A percentile compares a stretch with the other conserved stretches of the same genome.
Conservation (phyloP, 2,113 vertebrate genomes). For the Xenopus laevis region DNA sequence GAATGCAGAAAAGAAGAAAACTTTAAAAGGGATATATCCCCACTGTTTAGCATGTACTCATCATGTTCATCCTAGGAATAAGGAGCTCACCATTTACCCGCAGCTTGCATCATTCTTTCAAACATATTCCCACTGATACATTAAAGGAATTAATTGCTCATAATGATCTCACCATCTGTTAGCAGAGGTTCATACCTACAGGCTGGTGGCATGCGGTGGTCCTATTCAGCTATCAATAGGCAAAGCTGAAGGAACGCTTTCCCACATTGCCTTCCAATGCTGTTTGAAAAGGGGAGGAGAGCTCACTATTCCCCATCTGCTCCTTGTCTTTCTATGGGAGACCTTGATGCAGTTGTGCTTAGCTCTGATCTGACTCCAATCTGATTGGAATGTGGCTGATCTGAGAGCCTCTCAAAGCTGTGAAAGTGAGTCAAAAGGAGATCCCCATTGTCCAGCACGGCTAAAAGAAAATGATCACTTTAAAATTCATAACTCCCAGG, state of each 20-base stretch:
- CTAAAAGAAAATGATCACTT: conserved; percentile 84
- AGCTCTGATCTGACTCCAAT: conserved; percentile 89
- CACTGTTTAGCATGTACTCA: conserved; percentile 66
- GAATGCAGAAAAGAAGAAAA: conserved; percentile 50
- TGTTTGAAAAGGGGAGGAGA: conserved; percentile 83
- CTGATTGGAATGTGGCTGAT: conserved; percentile 83
- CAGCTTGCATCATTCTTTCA: conserved; percentile 80
- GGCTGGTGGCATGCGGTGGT: conserved; percentile 86
- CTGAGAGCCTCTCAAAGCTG: conserved; percentile 76
- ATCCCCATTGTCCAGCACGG: conserved; percentile 69
- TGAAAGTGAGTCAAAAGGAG: conserved; percentile 87
- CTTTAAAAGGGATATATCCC: conserved; percentile 69
- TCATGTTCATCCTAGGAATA: conserved; percentile 61
- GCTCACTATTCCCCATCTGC: conserved; percentile 93
- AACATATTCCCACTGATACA: conserved; percentile 95
- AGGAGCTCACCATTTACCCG: conserved; percentile 76
- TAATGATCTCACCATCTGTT: conserved; percentile 99
- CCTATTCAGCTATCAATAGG: conserved; percentile 84
- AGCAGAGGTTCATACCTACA: conserved; percentile 88
- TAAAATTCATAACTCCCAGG: conserved; percentile 88
- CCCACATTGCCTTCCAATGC: conserved; percentile 81
- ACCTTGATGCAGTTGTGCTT: conserved; percentile 80
- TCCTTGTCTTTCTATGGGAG: conserved; percentile 89
- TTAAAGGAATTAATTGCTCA: conserved; percentile 98
- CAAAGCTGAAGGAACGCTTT: conserved; percentile 72